Evolutionary conservation across 2,888 invertebrate species (phyloP).

Genomic region (Drosophila sordidula): DNA sequence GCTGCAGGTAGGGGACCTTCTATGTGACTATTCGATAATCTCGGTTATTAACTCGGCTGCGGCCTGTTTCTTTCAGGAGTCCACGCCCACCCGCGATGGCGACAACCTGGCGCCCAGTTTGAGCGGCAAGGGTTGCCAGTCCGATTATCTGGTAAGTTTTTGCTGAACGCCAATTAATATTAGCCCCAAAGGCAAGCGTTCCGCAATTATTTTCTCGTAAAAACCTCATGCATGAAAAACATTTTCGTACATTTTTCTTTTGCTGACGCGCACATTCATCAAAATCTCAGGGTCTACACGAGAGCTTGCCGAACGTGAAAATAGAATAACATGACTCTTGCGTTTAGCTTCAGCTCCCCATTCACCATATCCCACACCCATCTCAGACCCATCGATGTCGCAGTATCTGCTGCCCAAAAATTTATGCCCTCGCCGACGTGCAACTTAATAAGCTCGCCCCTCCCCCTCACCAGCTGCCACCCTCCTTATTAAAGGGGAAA

Average conservation of each 20-base stretch:
- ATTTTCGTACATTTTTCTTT: slow-evolving; percentile 79
- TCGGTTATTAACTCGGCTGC: neutral
- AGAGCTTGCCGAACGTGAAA: slow-evolving; percentile 55
- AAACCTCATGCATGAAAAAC: slow-evolving; percentile 78
- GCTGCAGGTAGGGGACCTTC: slow-evolving; percentile 86
- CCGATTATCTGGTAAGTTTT: slow-evolving; percentile 85
- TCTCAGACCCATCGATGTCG: slow-evolving; percentile 34
- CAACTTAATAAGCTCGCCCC: slow-evolving; percentile 70
- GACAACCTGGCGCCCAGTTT: slow-evolving; percentile 83
- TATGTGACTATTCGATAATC: neutral
- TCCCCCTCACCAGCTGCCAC: too few relatives aligned
- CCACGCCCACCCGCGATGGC: slow-evolving; percentile 82
- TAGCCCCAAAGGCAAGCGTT: slow-evolving; percentile 59
- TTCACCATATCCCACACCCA: slow-evolving; percentile 16
- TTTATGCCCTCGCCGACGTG: slow-evolving; percentile 75
- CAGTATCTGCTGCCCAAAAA: slow-evolving; percentile 52
- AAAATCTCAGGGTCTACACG: slow-evolving; percentile 67
- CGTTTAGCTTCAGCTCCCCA: slow-evolving; percentile 18
- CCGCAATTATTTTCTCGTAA: slow-evolving; percentile 81
- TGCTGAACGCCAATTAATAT: slow-evolving; percentile 79
- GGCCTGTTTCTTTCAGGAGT: slow-evolving; percentile 73
- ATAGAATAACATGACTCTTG: slow-evolving; percentile 63
- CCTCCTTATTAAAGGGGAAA: slow-evolving; percentile 33
- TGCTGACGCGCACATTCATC: slow-evolving; percentile 80
- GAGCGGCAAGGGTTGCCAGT: slow-evolving; percentile 82